These are phyloP conservation scores for Desoria tigrina DNA, from an alignment of 2,888 invertebrate genomes.

Conservation along the genomic window DNA sequence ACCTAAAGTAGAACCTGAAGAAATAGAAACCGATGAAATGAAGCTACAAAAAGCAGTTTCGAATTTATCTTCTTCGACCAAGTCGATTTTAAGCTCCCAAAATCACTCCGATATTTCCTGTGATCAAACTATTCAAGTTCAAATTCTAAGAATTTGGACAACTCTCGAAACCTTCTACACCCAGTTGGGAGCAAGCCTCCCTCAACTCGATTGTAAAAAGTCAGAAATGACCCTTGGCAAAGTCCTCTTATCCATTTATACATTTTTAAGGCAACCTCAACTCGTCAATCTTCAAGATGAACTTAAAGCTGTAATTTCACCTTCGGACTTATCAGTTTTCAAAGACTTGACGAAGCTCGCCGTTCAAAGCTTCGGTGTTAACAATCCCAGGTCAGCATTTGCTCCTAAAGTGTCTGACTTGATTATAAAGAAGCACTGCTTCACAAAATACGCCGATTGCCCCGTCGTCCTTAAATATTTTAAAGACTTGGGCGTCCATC, in stretches of 20 bases:
- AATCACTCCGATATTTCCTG: not conserved
- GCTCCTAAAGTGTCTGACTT: not conserved
- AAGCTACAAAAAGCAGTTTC: conserved; percentile 3
- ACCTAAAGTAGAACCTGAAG: not conserved
- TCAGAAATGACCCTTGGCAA: conserved; percentile 33
- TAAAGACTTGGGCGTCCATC: conserved; percentile 27
- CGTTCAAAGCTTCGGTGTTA: not conserved
- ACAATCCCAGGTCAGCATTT: not conserved
- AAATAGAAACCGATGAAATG: conserved; percentile 3
- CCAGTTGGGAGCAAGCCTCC: conserved; percentile 22
- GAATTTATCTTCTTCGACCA: conserved; percentile 2
- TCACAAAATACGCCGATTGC: conserved; percentile 29
- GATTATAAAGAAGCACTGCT: conserved; percentile 11
- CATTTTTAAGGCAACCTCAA: conserved; percentile 35
- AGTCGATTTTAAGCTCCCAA: not conserved
- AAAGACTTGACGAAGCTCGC: not conserved
- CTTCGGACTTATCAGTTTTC: not conserved
- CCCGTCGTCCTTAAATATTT: conserved; percentile 36
- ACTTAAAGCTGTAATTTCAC: not conserved
- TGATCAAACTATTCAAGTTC: not conserved
- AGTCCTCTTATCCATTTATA: conserved; percentile 23
- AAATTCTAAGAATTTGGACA: not conserved
- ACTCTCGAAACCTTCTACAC: conserved; percentile 21
- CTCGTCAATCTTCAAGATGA: conserved; percentile 30
- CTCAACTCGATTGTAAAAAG: conserved; percentile 25